Evolutionary conservation across 2,113 vertebrate species (phyloP).

Genomic region (Microtus oregoni): DNA sequence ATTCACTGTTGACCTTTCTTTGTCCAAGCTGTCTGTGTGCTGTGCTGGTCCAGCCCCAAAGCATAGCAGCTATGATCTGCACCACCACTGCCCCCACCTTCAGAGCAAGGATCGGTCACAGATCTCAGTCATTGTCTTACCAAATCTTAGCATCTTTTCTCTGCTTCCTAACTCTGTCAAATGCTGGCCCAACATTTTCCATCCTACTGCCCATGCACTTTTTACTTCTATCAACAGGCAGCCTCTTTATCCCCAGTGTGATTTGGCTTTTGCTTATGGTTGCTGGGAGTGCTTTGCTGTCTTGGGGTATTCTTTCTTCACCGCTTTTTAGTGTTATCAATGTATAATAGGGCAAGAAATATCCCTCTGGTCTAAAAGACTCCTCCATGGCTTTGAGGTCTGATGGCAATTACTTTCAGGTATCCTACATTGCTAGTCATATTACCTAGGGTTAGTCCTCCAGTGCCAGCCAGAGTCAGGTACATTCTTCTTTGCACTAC

Average conservation of each 20-base stretch:
- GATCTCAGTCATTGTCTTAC: background rate
- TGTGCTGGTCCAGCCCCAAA: background rate
- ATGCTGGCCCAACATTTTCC: too few species aligned
- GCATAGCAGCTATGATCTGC: too few species aligned
- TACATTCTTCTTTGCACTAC: background rate
- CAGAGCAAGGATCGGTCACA: background rate
- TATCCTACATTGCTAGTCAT: background rate
- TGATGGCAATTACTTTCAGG: background rate
- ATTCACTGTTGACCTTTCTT: background rate
- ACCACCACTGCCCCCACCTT: rapidly evolving
- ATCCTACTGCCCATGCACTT: background rate
- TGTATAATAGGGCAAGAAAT: background rate
- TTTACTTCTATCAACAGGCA: background rate
- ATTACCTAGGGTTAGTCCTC: background rate
- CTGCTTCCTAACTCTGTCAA: too few species aligned
- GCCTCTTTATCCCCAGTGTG: rapidly evolving
- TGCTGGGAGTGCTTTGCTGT: rapidly evolving
- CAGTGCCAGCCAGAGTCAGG: background rate
- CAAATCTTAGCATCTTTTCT: background rate
- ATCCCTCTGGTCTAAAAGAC: background rate
- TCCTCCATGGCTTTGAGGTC: background rate
- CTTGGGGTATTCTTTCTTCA: background rate
- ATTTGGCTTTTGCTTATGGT: too few species aligned
- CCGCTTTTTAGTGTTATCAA: too few species aligned
- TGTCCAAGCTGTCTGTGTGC: background rate